A percentile compares a stretch with the other conserved stretches of the same genome.
Evolutionary conservation across 2,888 invertebrate genomes (phyloP).

Genomic region (Hyalella azteca): DNA sequence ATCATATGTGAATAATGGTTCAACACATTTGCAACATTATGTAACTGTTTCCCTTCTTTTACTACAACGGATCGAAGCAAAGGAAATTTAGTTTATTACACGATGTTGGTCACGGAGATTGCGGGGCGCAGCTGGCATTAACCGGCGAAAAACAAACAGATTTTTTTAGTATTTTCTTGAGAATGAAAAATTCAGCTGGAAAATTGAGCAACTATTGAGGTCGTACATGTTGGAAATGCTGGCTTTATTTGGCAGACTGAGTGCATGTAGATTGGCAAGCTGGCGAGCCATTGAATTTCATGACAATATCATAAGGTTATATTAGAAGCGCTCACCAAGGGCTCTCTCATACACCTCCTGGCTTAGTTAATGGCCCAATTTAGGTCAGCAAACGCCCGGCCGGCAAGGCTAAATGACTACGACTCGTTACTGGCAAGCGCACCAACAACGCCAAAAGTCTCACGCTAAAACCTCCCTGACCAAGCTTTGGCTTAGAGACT

Average conservation of each 20-base stretch:
- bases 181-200: no score
- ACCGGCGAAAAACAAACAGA: no score
- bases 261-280: neutral
- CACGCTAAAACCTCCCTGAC: conserved; percentile 12
- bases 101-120: no score
- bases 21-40: no score
- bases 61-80: no score
- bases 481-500: conserved; percentile 4
- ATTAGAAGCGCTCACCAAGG: conserved; percentile 20
- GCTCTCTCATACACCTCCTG: conserved; percentile 23
- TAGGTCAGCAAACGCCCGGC: conserved; percentile 24
- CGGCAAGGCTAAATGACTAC: conserved; percentile 26
- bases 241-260: neutral
- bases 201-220: no score
- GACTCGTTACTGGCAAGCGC: conserved; percentile 27
- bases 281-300: conserved; percentile 31
- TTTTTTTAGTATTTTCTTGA: no score
- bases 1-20: no score
- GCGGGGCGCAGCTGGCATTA: no score
- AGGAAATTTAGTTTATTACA: no score
- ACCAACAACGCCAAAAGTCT: conserved; percentile 14
- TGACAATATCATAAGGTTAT: conserved; percentile 35
- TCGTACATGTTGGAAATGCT: no score
- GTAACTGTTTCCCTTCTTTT: no score
- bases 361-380: conserved; percentile 35